Evolutionary conservation across 2,113 vertebrate genomes (phyloP).

Genomic region (Solenodon paradoxus): DNA sequence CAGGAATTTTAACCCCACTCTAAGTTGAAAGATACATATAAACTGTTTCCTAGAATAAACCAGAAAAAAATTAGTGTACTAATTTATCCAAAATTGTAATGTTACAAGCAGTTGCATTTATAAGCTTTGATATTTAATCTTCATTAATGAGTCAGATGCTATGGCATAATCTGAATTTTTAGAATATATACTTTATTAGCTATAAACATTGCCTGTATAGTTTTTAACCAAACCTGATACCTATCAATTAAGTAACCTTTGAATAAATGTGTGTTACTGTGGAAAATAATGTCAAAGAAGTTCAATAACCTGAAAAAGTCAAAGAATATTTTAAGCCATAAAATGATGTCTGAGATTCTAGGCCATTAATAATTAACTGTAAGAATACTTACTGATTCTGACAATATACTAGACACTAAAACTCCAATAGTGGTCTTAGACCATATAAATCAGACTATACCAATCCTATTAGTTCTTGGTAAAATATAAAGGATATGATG

Average conservation of each 20-base stretch:
- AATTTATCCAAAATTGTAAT: neutral
- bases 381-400: neutral
- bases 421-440: neutral
- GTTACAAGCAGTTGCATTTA: neutral
- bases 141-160: neutral
- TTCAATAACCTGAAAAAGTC: neutral
- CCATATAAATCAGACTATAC: neutral
- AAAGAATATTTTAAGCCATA: neutral
- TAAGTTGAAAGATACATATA: neutral
- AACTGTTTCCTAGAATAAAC: neutral
- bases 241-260: neutral
- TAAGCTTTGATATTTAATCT: neutral
- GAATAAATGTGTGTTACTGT: neutral
- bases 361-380: neutral
- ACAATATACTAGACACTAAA: neutral
- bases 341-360: neutral
- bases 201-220: neutral
- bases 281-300: neutral
- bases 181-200: neutral
- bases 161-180: neutral
- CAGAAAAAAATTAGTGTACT: neutral
- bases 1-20: neutral
- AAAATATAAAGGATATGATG: neutral
- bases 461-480: neutral
- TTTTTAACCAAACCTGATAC: neutral